Conservation (phyloP, 2,113 vertebrate species). For the Balaenoptera acutorostrata region DNA sequence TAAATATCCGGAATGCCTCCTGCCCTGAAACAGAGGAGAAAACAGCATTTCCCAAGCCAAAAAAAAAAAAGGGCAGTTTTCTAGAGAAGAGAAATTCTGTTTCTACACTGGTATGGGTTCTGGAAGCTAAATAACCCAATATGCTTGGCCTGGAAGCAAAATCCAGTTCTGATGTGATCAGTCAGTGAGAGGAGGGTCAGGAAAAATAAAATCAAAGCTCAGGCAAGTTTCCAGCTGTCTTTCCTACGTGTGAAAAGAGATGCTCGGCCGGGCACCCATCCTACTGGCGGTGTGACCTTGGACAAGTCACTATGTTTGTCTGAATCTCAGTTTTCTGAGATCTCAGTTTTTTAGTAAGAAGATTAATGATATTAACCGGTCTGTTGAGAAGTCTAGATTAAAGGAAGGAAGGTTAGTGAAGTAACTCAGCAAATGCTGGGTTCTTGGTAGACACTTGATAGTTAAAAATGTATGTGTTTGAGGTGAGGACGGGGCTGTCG, state of each 20-base stretch:
- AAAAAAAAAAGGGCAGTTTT: not conserved
- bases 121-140: not conserved
- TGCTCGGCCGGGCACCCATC: rapidly evolving
- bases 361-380: not conserved
- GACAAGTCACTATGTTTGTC: not conserved
- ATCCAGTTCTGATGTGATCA: not conserved
- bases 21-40: not conserved
- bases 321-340: not conserved
- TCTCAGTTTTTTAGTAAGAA: not conserved
- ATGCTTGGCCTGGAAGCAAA: not conserved
- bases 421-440: not conserved
- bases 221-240: not conserved
- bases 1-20: not conserved
- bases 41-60: not conserved
- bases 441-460: not conserved
- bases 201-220: rapidly evolving
- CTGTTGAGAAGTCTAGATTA: not conserved
- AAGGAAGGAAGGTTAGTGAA: not conserved
- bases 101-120: not conserved
- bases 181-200: not conserved
- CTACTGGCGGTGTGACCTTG: not conserved
- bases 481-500: rapidly evolving
- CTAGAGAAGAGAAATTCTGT: not conserved
- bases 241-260: not conserved
- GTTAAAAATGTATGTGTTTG: no score